These are phyloP conservation scores for Diarsia brunnea DNA, from an alignment of 2,888 invertebrate species.

Conservation along the genomic window DNA sequence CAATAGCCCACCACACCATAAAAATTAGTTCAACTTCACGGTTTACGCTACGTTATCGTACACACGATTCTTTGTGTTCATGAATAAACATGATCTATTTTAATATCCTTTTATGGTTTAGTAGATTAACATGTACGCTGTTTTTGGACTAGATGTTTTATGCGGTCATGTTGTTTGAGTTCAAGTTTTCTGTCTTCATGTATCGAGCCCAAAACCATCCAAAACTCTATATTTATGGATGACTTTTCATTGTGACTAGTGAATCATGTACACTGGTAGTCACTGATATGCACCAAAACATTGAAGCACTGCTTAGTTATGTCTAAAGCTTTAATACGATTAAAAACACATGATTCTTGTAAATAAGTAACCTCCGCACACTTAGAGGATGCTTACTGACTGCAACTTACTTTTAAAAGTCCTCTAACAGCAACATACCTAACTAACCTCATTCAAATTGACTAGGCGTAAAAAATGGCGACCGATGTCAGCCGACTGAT, in stretches of 20 bases:
- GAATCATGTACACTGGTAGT: not conserved
- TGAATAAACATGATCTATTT: constrained; percentile 60
- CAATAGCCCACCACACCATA: constrained; percentile 54
- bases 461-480: constrained; percentile 31
- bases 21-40: constrained; percentile 67
- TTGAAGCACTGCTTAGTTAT: not conserved
- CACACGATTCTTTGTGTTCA: constrained; percentile 45
- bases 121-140: constrained; percentile 22
- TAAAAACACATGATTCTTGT: not conserved
- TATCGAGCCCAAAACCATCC: no score
- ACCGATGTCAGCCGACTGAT: constrained; percentile 31
- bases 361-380: not conserved
- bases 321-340: not conserved
- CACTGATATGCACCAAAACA: not conserved
- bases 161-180: constrained; percentile 18
- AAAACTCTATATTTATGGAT: no score
- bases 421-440: not conserved
- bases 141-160: constrained; percentile 15
- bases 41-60: constrained; percentile 60
- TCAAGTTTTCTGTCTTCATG: not conserved
- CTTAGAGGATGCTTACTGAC: not conserved
- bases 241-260: not conserved
- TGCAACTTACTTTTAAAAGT: not conserved
- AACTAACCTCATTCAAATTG: constrained; percentile 19
- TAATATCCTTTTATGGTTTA: constrained; percentile 28